Conservation (phyloP, 1,140 invertebrate species). For the Aphelenchoides besseyi region DNA sequence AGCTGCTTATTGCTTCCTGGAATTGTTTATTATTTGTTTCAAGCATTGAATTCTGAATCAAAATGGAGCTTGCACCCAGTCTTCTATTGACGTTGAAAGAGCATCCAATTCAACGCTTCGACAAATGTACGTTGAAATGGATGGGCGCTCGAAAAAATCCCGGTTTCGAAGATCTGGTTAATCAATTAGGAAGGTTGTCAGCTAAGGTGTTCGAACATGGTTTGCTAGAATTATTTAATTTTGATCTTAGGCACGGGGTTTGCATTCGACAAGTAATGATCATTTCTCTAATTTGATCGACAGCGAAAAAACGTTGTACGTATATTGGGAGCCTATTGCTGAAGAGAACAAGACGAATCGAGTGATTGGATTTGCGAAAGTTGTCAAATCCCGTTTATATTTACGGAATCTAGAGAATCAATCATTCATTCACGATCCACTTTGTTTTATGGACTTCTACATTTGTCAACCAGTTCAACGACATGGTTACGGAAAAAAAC, state of each 20-base stretch:
- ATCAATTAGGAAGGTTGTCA: conserved; percentile 22
- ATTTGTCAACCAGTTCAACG: conserved; percentile 76
- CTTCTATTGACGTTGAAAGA: conserved; percentile 20
- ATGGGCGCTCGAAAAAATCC: conserved; percentile 10
- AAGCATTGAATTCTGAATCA: no score
- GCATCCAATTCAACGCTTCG: conserved; percentile 23
- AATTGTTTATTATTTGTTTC: no score
- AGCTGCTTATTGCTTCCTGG: background rate
- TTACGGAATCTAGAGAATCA: conserved; percentile 65
- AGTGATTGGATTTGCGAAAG: conserved; percentile 37
- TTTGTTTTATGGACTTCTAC: conserved; percentile 82
- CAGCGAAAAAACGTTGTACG: conserved; percentile 37
- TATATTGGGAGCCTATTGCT: conserved; percentile 28
- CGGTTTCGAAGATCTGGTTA: conserved; percentile 23
- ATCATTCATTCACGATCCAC: conserved; percentile 72
- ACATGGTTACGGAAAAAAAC: conserved; percentile 72
- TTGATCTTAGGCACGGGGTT: conserved; percentile 24
- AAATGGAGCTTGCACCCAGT: conserved; percentile 25
- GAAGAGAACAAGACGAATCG: conserved; percentile 11
- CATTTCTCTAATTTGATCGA: conserved; percentile 33
- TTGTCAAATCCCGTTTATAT: conserved; percentile 27
- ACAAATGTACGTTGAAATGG: conserved; percentile 25
- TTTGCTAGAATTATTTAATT: background rate
- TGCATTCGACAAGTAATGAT: conserved; percentile 36
- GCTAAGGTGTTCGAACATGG: conserved; percentile 26